phyloP scores from a whole-genome alignment of 2,113 vertebrate species.

The Tamias sibiricus region DNA sequence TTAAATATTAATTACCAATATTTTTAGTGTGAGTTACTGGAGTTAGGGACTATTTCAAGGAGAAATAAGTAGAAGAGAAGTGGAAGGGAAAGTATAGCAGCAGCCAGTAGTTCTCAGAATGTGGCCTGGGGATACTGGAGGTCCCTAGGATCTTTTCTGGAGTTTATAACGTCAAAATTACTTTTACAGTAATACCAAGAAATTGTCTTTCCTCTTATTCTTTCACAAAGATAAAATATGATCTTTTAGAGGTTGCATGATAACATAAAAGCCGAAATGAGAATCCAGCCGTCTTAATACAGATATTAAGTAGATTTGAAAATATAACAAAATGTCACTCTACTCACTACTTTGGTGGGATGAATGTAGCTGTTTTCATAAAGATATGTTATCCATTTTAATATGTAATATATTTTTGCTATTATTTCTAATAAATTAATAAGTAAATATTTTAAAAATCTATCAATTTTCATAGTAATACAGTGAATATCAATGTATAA shows the following conservation, averaged over 20 bases:
- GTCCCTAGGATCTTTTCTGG: neutral
- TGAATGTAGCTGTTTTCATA: conserved; percentile 17
- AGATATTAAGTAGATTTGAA: conserved; percentile 5
- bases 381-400: neutral
- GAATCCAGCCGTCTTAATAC: neutral
- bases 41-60: neutral
- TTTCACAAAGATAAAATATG: neutral
- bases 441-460: neutral
- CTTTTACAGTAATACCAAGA: neutral
- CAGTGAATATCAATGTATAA: neutral
- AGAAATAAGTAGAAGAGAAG: neutral
- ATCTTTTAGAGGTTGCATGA: neutral
- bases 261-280: neutral
- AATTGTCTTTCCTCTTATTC: neutral
- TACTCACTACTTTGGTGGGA: neutral
- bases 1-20: neutral
- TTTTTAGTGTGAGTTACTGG: neutral
- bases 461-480: neutral
- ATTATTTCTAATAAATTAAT: conserved; percentile 19
- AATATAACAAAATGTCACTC: neutral
- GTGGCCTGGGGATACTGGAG: neutral
- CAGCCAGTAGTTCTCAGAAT: neutral
- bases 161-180: neutral
- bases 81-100: neutral
- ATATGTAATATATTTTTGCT: neutral